Evolutionary conservation across 2,113 vertebrate species (phyloP).

Genomic region (Sula dactylatra): DNA sequence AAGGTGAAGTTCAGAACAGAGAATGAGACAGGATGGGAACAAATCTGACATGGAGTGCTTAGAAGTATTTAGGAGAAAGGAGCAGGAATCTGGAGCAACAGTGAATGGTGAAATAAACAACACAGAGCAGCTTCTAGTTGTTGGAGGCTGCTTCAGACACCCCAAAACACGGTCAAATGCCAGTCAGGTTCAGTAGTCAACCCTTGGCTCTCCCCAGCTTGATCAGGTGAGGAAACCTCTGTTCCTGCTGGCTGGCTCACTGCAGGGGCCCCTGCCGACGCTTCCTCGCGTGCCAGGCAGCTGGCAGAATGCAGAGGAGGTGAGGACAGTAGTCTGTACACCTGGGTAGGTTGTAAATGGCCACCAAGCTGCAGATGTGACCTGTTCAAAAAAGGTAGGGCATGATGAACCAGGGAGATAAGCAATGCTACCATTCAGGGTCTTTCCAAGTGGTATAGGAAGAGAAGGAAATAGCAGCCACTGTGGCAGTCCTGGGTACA

Average conservation of each 20-base stretch:
- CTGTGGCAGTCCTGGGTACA: neutral
- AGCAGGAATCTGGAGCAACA: neutral
- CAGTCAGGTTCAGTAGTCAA: neutral
- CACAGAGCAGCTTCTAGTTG: neutral
- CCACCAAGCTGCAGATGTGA: neutral
- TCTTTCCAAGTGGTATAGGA: neutral
- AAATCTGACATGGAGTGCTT: neutral
- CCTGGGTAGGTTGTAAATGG: neutral
- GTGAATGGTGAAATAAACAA: neutral
- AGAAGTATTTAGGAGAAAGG: neutral
- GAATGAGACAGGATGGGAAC: neutral
- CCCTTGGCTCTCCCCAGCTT: neutral
- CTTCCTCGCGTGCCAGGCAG: fast-evolving
- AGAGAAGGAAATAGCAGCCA: neutral
- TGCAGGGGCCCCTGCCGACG: neutral
- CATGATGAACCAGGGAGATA: neutral
- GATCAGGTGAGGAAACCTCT: neutral
- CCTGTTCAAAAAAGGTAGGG: neutral
- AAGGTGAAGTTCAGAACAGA: neutral
- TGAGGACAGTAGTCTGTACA: neutral
- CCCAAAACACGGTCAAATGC: fast-evolving
- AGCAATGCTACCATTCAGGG: neutral
- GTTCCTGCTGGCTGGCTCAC: neutral
- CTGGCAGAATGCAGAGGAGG: neutral
- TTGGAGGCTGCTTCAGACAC: neutral